Percentiles rank a stretch among this genome's conserved stretches.
Conservation (phyloP, 2,113 vertebrate genomes). For the Ptyas mucosa region DNA sequence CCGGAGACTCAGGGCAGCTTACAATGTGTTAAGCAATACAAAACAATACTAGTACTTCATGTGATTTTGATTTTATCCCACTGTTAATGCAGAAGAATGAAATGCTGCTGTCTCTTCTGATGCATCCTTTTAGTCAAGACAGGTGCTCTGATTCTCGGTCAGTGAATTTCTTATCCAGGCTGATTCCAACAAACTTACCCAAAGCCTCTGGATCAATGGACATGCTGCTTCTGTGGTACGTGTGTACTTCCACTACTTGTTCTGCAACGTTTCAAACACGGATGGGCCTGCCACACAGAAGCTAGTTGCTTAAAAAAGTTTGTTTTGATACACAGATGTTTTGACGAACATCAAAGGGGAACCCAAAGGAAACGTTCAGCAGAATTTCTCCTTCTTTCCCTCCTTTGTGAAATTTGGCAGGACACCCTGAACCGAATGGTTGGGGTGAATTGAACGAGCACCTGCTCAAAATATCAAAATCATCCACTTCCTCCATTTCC, state of each 20-base stretch:
- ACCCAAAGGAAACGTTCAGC: background rate
- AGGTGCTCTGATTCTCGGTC: too few species aligned
- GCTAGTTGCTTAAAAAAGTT: background rate
- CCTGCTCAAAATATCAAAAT: background rate
- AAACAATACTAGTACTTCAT: too few species aligned
- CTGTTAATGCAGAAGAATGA: background rate
- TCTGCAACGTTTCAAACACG: background rate
- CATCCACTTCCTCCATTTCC: background rate
- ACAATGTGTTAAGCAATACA: too few species aligned
- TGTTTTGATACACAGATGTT: conserved; percentile 16
- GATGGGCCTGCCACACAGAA: background rate
- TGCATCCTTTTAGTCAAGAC: background rate
- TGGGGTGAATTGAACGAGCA: background rate
- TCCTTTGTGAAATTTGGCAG: conserved; percentile 16
- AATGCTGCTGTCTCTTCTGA: background rate
- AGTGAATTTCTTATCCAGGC: background rate
- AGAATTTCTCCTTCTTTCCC: background rate
- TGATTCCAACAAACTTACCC: background rate
- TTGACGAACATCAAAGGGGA: conserved; percentile 9
- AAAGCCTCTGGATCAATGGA: background rate
- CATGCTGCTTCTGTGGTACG: background rate
- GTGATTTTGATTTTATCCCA: too few species aligned
- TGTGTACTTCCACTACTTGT: background rate
- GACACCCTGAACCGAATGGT: conserved; percentile 5
- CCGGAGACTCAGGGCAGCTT: too few species aligned